Evolutionary conservation across 1,140 invertebrate genomes (phyloP).

Genomic region (Lasaia peninsularis): DNA sequence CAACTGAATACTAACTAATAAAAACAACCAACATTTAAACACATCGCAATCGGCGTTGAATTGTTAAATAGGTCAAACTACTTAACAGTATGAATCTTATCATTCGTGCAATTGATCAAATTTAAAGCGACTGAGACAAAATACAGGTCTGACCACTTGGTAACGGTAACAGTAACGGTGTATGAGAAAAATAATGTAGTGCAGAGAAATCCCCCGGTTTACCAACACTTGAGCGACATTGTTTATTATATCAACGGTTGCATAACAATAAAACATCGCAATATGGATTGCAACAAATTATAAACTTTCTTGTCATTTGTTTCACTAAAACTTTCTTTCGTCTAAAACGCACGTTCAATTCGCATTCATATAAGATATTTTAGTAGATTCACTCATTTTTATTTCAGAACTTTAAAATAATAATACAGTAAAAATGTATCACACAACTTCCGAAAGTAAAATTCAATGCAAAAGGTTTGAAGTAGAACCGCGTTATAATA

Average conservation of each 20-base stretch:
- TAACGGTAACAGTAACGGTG: constrained; percentile 73
- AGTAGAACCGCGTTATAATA: background rate
- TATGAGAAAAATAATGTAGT: constrained; percentile 52
- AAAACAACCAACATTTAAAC: background rate
- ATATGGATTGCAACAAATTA: background rate
- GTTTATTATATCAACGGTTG: constrained; percentile 4
- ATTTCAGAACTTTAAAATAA: too few relatives aligned
- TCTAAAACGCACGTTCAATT: too few relatives aligned
- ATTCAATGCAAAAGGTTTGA: background rate
- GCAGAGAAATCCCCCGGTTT: constrained; percentile 47
- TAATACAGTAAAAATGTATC: too few relatives aligned
- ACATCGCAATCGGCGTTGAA: background rate
- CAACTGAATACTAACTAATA: background rate
- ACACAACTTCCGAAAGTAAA: background rate
- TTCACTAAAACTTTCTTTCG: too few relatives aligned
- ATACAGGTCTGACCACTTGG: constrained; percentile 67
- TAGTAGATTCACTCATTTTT: too few relatives aligned
- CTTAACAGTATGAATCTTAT: constrained; percentile 31
- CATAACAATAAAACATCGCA: background rate
- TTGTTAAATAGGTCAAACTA: constrained; percentile 3
- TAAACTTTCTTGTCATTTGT: too few relatives aligned
- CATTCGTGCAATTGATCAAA: constrained; percentile 52
- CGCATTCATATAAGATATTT: too few relatives aligned
- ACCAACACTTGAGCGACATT: constrained; percentile 15
- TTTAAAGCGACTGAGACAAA: constrained; percentile 56